Base-by-base conservation (phyloP, 2,888 invertebrate species). In the Hofmannophila pseudospretella region DNA sequence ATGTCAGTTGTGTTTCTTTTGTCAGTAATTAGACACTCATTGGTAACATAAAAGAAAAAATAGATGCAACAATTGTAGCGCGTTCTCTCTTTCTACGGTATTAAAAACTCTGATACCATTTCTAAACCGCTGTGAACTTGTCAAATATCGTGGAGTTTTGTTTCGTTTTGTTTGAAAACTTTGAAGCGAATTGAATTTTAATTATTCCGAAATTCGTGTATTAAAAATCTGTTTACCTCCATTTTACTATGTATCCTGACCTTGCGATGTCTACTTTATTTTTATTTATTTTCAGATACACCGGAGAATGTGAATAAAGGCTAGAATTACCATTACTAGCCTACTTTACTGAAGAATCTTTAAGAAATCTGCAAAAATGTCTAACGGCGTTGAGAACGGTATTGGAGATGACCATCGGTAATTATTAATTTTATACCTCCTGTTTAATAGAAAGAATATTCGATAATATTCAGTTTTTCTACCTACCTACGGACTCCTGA, bases 391-490 rank as follows among this genome's bases (percentile, higher is more conserved):
- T 20, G 80, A 84, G 59, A 81, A 79, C 41, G 80, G 80, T 7
- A 54, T 77, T 12, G 68, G 61, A 23, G 84, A 84, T 42, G 84
- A 84, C 30, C 55, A 52, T 39, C 71, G 77, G 84, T 85, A 71
- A 71, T 52, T 53, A 43, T 38, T 7, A 20, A 13, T 32, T n/a
- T n/a, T 4, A n/a, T n/a, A n/a, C n/a, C n/a, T n/a, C n/a, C n/a
- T n/a, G n/a, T n/a, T n/a, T n/a, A n/a, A n/a, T n/a, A n/a, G n/a
- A n/a, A n/a, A n/a, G n/a, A n/a, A n/a, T n/a, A n/a, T n/a, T n/a
- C n/a, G n/a, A n/a, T n/a, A n/a, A n/a, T n/a, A n/a, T n/a, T n/a
- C n/a, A n/a, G n/a, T n/a, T n/a, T n/a, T n/a, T n/a, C n/a, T n/a
- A n/a, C n/a, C n/a, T n/a, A n/a, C n/a, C n/a, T n/a, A n/a, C n/a